A percentile compares a stretch with the other conserved stretches of the same genome.
Evolutionary conservation across 1,140 invertebrate species (phyloP).

Genomic region (Atta texana): DNA sequence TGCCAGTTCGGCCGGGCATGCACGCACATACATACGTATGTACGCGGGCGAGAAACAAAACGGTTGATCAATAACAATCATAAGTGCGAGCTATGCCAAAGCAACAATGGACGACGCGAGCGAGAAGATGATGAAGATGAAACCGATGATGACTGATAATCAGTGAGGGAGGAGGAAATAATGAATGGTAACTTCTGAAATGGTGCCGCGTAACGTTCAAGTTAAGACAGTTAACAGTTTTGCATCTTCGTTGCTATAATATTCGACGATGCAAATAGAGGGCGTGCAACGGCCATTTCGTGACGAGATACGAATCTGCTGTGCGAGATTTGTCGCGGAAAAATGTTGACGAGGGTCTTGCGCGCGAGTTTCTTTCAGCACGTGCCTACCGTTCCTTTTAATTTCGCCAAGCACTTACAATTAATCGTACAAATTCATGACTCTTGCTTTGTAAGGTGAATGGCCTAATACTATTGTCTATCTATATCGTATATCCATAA

Average conservation of each 20-base stretch:
- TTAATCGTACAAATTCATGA: constrained; percentile 12
- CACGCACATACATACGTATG: constrained; percentile 49
- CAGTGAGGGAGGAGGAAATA: background rate
- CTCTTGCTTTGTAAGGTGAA: constrained; percentile 24
- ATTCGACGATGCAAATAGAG: constrained; percentile 38
- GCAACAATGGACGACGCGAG: background rate
- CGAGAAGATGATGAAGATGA: constrained; percentile 25
- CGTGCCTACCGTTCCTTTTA: constrained; percentile 53
- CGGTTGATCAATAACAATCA: constrained; percentile 84
- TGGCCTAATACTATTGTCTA: background rate
- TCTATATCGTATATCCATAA: background rate
- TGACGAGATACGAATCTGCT: constrained; percentile 69
- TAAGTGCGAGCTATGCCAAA: constrained; percentile 56
- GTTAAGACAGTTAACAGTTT: constrained; percentile 13
- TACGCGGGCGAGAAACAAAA: constrained; percentile 76
- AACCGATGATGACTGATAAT: constrained; percentile 14
- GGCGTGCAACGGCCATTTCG: constrained; percentile 59
- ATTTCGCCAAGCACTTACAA: constrained; percentile 31
- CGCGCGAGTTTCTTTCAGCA: constrained; percentile 47
- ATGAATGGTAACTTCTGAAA: constrained; percentile 60
- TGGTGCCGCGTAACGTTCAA: constrained; percentile 52
- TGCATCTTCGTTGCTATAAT: constrained; percentile 24
- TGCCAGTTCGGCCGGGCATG: constrained; percentile 66
- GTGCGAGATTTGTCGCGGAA: constrained; percentile 60
- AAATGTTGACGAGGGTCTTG: constrained; percentile 63